phyloP scores from a whole-genome alignment of 2,797 vertebrate species.

The Hypotaenidia philippensis region DNA sequence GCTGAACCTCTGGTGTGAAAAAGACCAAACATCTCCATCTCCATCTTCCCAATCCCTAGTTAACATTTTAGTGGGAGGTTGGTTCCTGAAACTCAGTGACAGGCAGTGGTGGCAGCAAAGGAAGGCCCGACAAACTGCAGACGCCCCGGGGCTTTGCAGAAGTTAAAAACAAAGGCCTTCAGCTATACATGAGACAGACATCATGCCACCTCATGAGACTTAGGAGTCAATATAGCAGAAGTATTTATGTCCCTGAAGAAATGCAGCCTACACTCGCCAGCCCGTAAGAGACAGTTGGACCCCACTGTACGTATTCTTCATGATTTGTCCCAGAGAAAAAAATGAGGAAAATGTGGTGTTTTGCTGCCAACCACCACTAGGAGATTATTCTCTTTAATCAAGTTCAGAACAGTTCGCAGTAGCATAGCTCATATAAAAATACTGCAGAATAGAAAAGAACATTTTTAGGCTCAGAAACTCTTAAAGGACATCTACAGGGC shows the following conservation, averaged over 20 bases:
- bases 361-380: not conserved
- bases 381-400: not conserved
- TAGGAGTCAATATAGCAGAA: not conserved
- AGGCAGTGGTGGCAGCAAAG: not conserved
- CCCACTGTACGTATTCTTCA: not conserved
- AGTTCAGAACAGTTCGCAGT: not conserved
- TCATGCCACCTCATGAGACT: not conserved
- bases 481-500: not conserved
- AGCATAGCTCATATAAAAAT: not conserved
- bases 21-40: not conserved
- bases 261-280: not conserved
- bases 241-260: not conserved
- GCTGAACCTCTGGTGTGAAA: not conserved
- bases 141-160: accelerated
- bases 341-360: not conserved
- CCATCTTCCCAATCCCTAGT: not conserved
- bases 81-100: not conserved
- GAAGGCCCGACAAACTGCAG: not conserved
- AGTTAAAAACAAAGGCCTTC: not conserved
- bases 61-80: not conserved
- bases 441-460: not conserved
- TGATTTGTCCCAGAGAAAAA: not conserved
- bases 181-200: not conserved
- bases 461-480: not conserved
- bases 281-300: not conserved